These are phyloP conservation scores for Chrysochloris asiatica DNA, from an alignment of 2,113 vertebrate genomes.

Conservation along the genomic window DNA sequence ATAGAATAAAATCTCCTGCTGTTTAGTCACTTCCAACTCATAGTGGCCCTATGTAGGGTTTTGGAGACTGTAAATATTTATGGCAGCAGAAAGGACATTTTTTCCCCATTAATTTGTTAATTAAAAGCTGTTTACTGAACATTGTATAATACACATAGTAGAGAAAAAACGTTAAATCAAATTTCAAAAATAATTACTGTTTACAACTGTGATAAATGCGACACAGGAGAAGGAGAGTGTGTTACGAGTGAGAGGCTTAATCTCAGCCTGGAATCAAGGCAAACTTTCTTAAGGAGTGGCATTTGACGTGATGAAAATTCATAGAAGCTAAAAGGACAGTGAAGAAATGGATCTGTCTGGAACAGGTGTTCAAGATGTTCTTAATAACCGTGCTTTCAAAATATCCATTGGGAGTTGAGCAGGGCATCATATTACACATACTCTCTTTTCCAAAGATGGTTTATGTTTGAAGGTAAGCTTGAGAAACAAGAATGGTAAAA, in stretches of 20 bases:
- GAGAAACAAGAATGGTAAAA: conserved; percentile 18
- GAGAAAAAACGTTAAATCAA: background rate
- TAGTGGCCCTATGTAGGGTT: no score
- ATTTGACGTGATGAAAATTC: conserved; percentile 14
- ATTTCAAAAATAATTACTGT: background rate
- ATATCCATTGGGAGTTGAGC: background rate
- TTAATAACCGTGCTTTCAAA: conserved; percentile 52
- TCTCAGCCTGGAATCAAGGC: background rate
- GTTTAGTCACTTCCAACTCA: no score
- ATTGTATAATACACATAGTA: background rate
- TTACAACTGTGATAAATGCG: background rate
- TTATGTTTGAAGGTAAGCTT: conserved; percentile 32
- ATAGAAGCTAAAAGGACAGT: background rate
- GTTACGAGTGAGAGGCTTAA: background rate
- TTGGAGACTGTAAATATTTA: no score
- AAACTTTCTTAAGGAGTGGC: background rate
- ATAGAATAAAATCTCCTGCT: background rate
- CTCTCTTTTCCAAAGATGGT: conserved; percentile 26
- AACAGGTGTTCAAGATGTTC: background rate
- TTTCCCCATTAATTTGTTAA: background rate
- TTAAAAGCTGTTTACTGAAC: background rate
- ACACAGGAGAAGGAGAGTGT: background rate
- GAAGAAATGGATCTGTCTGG: background rate
- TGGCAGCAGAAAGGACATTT: background rate
- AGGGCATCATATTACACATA: background rate